phyloP scores from a whole-genome alignment of 2,888 invertebrate species.

The Zeuzera pyrina region DNA sequence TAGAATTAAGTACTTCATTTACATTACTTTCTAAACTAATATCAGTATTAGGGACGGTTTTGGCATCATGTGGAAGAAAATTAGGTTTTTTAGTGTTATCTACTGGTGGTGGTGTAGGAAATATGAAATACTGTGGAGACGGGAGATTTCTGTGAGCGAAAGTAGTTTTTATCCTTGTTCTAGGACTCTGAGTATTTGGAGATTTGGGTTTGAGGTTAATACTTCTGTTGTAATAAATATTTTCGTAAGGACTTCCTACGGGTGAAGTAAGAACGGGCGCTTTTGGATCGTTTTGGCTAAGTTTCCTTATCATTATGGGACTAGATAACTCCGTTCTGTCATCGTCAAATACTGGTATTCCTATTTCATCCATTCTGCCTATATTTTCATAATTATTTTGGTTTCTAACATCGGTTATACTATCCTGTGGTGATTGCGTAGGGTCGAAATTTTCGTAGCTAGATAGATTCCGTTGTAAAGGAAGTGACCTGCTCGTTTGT shows the following conservation, averaged over 20 bases:
- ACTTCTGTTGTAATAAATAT: constrained; percentile 59
- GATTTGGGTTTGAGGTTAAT: constrained; percentile 55
- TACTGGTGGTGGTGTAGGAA: constrained; percentile 54
- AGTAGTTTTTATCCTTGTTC: constrained; percentile 75
- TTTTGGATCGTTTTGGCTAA: constrained; percentile 28
- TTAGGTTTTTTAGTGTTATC: constrained; percentile 38
- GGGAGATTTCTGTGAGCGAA: constrained; percentile 67
- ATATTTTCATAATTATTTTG: constrained; percentile 47
- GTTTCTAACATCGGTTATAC: constrained; percentile 40
- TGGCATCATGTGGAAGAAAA: no score
- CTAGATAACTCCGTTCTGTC: constrained; percentile 49
- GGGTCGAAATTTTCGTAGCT: constrained; percentile 73
- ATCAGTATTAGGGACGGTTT: no score
- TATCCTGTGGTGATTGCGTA: constrained; percentile 30
- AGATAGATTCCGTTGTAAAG: constrained; percentile 51
- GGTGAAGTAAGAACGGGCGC: constrained; percentile 23
- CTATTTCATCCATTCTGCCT: constrained; percentile 61
- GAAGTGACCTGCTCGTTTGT: constrained; percentile 40
- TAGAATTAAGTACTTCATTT: constrained; percentile 5
- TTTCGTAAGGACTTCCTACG: constrained; percentile 74
- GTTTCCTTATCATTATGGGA: constrained; percentile 54
- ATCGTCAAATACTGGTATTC: constrained; percentile 57
- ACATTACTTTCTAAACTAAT: no score
- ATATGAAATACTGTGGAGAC: constrained; percentile 63
- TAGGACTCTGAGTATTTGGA: constrained; percentile 68